phyloP scores from a whole-genome alignment of 2,888 invertebrate genomes.

The Protophormia terraenovae region DNA sequence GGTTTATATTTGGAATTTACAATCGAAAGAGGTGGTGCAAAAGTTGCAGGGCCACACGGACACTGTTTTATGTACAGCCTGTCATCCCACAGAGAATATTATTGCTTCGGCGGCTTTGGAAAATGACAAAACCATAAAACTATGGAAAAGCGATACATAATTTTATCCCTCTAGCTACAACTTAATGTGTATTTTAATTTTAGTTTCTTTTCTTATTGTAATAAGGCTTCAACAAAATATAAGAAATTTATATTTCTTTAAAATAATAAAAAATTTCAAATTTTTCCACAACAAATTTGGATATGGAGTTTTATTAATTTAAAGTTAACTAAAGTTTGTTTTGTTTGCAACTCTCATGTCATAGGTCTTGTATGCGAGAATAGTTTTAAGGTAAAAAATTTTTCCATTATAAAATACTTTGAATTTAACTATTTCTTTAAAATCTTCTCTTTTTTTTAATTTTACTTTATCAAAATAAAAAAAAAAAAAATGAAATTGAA shows the following conservation, averaged over 20 bases:
- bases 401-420: too few species aligned
- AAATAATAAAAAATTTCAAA: conserved; percentile 48
- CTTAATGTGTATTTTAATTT: conserved; percentile 64
- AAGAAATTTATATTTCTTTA: conserved; percentile 37
- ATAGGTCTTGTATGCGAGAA: too few species aligned
- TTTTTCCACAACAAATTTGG: conserved; percentile 26
- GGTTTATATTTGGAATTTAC: conserved; percentile 99
- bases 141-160: conserved; percentile 98
- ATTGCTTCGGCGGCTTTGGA: conserved; percentile 99
- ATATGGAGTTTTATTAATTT: too few species aligned
- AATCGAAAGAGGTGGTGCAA: conserved; percentile 99
- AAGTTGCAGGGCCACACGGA: conserved; percentile 98
- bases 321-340: too few species aligned
- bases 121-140: conserved; percentile 98
- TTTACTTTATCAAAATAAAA: too few species aligned
- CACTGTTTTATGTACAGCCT: conserved; percentile 97
- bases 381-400: too few species aligned
- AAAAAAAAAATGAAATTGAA: too few species aligned
- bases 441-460: too few species aligned
- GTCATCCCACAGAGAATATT: conserved; percentile 99
- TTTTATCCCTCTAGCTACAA: conserved; percentile 50
- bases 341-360: too few species aligned
- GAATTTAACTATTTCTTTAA: too few species aligned
- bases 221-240: conserved; percentile 55
- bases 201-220: conserved; percentile 58